Evolutionary conservation across 2,888 invertebrate species (phyloP).

Genomic region (Criorhina ranunculi): DNA sequence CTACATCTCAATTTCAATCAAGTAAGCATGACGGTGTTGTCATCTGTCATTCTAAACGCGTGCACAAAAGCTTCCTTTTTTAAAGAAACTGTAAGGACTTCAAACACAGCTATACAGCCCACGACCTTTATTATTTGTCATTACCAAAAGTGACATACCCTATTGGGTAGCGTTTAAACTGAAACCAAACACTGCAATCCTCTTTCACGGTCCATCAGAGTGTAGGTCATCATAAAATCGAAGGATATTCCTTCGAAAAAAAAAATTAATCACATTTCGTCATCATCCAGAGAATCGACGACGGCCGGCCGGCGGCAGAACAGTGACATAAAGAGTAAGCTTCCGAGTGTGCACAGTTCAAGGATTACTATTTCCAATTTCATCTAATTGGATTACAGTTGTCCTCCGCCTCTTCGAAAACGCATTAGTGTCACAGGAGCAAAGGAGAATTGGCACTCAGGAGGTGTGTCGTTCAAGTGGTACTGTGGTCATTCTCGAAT

Average conservation of each 20-base stretch:
- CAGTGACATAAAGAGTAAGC: constrained; percentile 21
- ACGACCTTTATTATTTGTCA: background rate
- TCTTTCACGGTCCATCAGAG: constrained; percentile 19
- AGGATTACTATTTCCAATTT: constrained; percentile 64
- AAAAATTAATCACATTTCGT: constrained; percentile 49
- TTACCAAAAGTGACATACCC: background rate
- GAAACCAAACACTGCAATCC: constrained; percentile 12
- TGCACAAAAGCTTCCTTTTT: too few species aligned
- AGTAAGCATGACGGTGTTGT: too few species aligned
- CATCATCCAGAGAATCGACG: background rate
- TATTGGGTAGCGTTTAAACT: background rate
- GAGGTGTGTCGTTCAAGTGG: constrained; percentile 68
- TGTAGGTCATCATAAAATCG: constrained; percentile 39
- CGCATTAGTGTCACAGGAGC: constrained; percentile 25
- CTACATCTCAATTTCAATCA: too few species aligned
- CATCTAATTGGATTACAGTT: constrained; percentile 71
- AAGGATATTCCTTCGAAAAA: constrained; percentile 12
- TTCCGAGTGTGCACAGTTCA: constrained; percentile 49
- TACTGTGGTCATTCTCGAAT: constrained; percentile 24
- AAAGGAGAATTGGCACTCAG: constrained; percentile 63
- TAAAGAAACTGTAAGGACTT: too few species aligned
- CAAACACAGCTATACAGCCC: too few species aligned
- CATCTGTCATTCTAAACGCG: too few species aligned
- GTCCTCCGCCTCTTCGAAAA: constrained; percentile 14
- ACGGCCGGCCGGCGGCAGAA: background rate